Evolutionary conservation across 1,140 invertebrate species (phyloP).

Genomic region (Globodera rostochiensis): DNA sequence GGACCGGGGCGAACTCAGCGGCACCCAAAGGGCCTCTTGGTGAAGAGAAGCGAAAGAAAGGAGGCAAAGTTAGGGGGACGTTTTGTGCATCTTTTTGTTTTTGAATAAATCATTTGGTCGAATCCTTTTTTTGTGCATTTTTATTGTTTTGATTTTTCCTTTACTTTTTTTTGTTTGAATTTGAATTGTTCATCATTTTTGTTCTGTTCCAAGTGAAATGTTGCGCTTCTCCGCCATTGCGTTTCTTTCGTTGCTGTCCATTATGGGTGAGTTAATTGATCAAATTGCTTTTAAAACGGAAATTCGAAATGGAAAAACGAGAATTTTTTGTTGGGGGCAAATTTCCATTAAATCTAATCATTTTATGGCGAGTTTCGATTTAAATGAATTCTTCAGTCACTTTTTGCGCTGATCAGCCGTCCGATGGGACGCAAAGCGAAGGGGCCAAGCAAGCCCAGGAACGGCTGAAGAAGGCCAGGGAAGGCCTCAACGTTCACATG

Average conservation of each 20-base stretch:
- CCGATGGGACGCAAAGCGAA: background rate
- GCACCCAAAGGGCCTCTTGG: constrained; percentile 62
- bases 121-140: too few relatives aligned
- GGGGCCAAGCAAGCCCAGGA: background rate
- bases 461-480: background rate
- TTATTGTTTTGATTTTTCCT: too few relatives aligned
- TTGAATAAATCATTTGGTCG: background rate
- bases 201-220: background rate
- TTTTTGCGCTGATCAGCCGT: background rate
- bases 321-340: background rate
- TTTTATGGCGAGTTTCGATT: background rate
- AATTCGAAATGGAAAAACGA: background rate
- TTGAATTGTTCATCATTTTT: background rate
- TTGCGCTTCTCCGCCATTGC: background rate
- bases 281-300: background rate
- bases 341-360: background rate
- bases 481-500: constrained; percentile 28
- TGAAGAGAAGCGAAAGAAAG: constrained; percentile 30
- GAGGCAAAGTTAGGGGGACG: background rate
- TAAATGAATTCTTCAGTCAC: background rate
- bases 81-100: background rate
- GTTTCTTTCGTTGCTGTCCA: background rate
- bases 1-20: constrained; percentile 55
- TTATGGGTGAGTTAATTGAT: background rate
- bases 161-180: too few relatives aligned